phyloP scores from a whole-genome alignment of 2,888 invertebrate species.

The Cephonodes hylas region DNA sequence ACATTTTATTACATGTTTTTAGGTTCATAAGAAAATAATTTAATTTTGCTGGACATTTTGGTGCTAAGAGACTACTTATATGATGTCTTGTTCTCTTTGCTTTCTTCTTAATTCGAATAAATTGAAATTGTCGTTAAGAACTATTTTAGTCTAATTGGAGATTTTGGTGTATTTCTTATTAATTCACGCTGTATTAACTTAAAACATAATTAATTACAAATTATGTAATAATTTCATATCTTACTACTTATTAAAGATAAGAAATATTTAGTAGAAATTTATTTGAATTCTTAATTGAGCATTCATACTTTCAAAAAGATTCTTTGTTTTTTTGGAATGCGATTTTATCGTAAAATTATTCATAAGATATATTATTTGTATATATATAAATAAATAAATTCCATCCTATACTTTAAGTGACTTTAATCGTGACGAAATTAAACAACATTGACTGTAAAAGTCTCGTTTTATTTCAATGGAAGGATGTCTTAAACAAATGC shows the following conservation, averaged over 20 bases:
- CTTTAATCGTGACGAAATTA: conserved; percentile 29
- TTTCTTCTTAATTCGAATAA: background rate
- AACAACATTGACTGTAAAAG: conserved; percentile 34
- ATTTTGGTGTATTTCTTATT: background rate
- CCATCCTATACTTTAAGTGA: conserved; percentile 21
- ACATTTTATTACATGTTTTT: background rate
- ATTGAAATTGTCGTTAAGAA: background rate
- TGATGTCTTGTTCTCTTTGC: background rate
- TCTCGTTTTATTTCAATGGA: conserved; percentile 43
- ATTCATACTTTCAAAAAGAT: too few relatives aligned
- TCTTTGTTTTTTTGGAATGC: background rate
- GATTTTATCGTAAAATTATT: background rate
- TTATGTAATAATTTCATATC: too few relatives aligned
- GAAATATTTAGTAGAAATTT: too few relatives aligned
- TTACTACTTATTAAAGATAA: too few relatives aligned
- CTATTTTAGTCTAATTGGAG: background rate
- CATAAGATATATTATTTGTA: background rate
- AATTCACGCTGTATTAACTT: background rate
- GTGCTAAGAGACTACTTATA: conserved; percentile 42
- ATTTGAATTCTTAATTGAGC: too few relatives aligned
- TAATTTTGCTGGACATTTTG: conserved; percentile 51
- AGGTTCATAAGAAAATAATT: background rate
- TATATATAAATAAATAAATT: background rate
- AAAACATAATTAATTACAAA: too few relatives aligned
- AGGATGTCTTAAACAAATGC: conserved; percentile 25